Percentiles rank a stretch among this genome's conserved stretches.
Conservation (phyloP, 1,140 invertebrate genomes). For the Littorina saxatilis region DNA sequence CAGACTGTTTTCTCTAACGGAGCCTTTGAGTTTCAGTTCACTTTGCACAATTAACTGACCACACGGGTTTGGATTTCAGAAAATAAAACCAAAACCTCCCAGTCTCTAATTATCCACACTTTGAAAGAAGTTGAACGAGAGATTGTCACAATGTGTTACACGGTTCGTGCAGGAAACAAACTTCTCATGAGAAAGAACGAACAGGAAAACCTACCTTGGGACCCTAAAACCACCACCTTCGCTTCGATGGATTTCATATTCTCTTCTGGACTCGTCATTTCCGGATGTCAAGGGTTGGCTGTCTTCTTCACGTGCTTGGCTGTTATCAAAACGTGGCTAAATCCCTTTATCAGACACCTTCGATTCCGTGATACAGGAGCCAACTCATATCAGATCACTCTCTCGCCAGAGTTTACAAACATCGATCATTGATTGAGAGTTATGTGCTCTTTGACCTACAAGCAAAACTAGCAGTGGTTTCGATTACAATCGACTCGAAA, state of each 20-base stretch:
- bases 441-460: constrained; percentile 7
- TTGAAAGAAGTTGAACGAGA: too few relatives aligned
- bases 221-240: constrained; percentile 88
- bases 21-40: too few relatives aligned
- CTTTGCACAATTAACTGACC: too few relatives aligned
- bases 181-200: neutral
- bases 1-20: too few relatives aligned
- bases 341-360: neutral
- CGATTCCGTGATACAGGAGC: neutral
- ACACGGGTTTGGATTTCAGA: too few relatives aligned
- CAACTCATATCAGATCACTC: neutral
- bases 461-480: neutral
- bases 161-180: too few relatives aligned
- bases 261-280: constrained; percentile 36
- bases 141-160: too few relatives aligned
- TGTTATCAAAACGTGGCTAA: neutral
- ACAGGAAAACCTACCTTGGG: constrained; percentile 84
- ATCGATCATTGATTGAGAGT: constrained; percentile 7
- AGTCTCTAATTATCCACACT: too few relatives aligned
- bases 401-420: constrained; percentile 6
- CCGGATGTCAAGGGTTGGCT: constrained; percentile 11
- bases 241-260: constrained; percentile 81
- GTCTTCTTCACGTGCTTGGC: neutral
- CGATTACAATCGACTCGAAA: too few relatives aligned
- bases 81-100: too few relatives aligned